Conservation (phyloP, 2,797 vertebrate species). For the Remorina albescens region DNA sequence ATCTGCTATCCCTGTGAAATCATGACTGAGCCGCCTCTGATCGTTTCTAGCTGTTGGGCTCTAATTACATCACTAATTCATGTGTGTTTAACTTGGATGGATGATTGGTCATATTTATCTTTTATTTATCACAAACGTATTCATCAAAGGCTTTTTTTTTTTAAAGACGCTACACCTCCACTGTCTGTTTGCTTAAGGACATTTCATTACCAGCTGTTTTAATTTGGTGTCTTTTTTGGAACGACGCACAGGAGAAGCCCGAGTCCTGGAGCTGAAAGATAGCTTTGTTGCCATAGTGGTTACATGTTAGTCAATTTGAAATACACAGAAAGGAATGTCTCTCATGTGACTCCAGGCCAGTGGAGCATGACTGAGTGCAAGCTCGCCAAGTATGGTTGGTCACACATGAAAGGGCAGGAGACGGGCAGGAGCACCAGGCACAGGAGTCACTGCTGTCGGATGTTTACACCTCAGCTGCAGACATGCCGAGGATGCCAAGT, state of each 20-base stretch:
- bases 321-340: conserved; percentile 78
- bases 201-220: conserved; percentile 58
- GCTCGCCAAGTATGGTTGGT: conserved; percentile 63
- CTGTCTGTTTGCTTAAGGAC: conserved; percentile 29
- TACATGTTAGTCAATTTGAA: conserved; percentile 79
- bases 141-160: conserved; percentile 13
- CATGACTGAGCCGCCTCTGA: conserved; percentile 47
- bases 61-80: conserved; percentile 63
- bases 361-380: conserved; percentile 64
- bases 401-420: conserved; percentile 77
- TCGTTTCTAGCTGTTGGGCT: conserved; percentile 45
- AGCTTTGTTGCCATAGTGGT: conserved; percentile 61
- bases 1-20: conserved; percentile 62
- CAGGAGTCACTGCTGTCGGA: conserved; percentile 66
- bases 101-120: conserved; percentile 52
- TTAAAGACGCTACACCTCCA: background rate
- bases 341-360: conserved; percentile 70
- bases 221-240: conserved; percentile 42
- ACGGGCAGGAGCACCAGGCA: conserved; percentile 63
- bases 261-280: conserved; percentile 72
- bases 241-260: conserved; percentile 42
- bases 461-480: conserved; percentile 68
- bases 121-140: conserved; percentile 2
- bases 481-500: conserved; percentile 59
- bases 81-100: conserved; percentile 61